Conservation (phyloP, 37 sponge, comb jelly and placozoan genomes). For the Theonella swinhoei region DNA sequence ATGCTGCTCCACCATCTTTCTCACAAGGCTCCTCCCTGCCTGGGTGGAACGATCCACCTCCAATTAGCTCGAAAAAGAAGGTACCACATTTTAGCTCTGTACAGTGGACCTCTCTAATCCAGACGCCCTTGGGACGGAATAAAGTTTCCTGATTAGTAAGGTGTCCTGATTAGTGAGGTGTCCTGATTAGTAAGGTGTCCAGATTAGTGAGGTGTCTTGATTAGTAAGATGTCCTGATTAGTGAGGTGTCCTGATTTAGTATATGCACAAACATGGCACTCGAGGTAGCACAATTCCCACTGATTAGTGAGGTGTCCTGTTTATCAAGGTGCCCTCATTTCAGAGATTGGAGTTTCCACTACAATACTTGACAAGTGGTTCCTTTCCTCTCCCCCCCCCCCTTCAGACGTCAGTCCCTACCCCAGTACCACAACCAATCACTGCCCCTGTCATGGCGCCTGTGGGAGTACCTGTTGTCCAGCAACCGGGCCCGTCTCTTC, state of each 20-base stretch:
- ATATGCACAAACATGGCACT: too few species aligned
- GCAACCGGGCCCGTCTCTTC: slow-evolving; percentile 11
- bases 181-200: too few species aligned
- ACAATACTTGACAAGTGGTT: background rate
- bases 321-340: too few species aligned
- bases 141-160: too few species aligned
- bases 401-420: background rate
- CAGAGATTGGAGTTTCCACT: background rate
- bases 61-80: slow-evolving; percentile 37
- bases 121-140: too few species aligned
- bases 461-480: background rate
- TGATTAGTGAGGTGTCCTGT: background rate
- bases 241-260: too few species aligned
- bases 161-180: too few species aligned
- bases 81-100: background rate
- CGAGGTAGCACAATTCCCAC: too few species aligned
- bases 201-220: too few species aligned
- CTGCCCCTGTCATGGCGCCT: slow-evolving; percentile 27
- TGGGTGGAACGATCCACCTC: slow-evolving; percentile 91
- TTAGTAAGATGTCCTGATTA: too few species aligned
- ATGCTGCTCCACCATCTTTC: background rate
- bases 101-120: too few species aligned
- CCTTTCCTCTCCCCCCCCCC: background rate
- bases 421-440: slow-evolving; percentile 23
- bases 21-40: background rate